phyloP scores from a whole-genome alignment of 2,113 vertebrate species.

The Bos indicus region DNA sequence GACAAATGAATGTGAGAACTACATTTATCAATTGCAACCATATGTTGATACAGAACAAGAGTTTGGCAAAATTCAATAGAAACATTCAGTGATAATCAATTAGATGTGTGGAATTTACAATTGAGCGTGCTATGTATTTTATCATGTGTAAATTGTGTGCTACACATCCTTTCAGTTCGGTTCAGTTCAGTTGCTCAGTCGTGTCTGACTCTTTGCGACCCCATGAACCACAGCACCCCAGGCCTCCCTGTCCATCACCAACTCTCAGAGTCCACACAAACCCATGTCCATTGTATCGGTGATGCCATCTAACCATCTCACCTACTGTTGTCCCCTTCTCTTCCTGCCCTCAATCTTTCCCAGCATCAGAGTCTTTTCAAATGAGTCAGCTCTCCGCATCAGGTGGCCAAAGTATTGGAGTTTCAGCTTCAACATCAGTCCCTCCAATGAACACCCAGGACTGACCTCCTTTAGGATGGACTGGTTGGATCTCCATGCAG shows the following conservation, averaged over 20 bases:
- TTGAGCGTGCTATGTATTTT: neutral
- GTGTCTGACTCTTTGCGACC: neutral
- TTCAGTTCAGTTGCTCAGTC: neutral
- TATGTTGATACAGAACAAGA: neutral
- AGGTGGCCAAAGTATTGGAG: neutral
- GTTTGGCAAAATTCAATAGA: conserved; percentile 18
- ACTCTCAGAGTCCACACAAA: neutral
- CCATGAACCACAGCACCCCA: neutral
- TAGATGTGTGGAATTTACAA: conserved; percentile 1
- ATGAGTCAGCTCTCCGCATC: neutral
- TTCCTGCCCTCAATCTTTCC: neutral
- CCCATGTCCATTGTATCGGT: neutral
- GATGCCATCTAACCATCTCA: neutral
- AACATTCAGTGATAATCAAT: neutral
- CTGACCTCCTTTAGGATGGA: neutral
- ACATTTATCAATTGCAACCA: neutral
- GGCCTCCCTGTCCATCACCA: neutral
- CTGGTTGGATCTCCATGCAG: neutral
- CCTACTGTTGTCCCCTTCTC: neutral
- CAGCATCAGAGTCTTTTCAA: neutral
- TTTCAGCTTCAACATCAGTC: neutral
- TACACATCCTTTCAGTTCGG: neutral
- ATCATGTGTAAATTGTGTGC: neutral
- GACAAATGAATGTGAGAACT: neutral
- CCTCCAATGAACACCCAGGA: neutral